These are phyloP conservation scores for Sesia bembeciformis DNA, from an alignment of 2,888 invertebrate species.

Conservation along the genomic window DNA sequence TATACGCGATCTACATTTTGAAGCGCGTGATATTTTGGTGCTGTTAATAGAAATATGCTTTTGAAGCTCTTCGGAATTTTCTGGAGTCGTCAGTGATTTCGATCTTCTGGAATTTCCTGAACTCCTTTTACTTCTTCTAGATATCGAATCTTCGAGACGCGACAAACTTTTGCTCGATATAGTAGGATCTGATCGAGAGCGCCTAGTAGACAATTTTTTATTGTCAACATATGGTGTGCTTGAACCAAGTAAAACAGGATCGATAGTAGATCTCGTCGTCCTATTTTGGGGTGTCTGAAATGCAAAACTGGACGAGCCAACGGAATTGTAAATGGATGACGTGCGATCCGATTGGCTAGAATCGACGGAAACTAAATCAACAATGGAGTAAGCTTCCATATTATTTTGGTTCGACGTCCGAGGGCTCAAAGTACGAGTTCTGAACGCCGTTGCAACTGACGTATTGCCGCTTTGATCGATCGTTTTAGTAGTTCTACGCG, in stretches of 20 bases:
- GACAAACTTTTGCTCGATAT: not conserved
- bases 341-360: slow-evolving; percentile 28
- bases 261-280: slow-evolving; percentile 27
- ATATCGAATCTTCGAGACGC: not conserved
- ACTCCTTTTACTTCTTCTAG: slow-evolving; percentile 3
- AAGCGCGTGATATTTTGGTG: slow-evolving; percentile 27
- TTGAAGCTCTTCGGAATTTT: slow-evolving; percentile 20
- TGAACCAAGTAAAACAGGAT: slow-evolving; percentile 23
- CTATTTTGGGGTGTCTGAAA: slow-evolving; percentile 32
- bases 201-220: not conserved
- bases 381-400: slow-evolving; percentile 49
- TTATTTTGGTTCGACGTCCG: slow-evolving; percentile 17
- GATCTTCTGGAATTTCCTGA: slow-evolving; percentile 18
- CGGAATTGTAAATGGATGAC: slow-evolving; percentile 37
- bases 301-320: slow-evolving; percentile 18
- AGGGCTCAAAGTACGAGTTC: slow-evolving; percentile 25
- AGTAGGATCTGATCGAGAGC: not conserved
- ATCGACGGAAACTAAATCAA: slow-evolving; percentile 48
- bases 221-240: slow-evolving; percentile 39
- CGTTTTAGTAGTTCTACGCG: slow-evolving; percentile 13
- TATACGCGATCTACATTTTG: slow-evolving; percentile 34
- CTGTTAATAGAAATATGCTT: slow-evolving; percentile 28
- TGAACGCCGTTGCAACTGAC: slow-evolving; percentile 17
- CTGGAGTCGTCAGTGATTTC: slow-evolving; percentile 28
- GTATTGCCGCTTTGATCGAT: slow-evolving; percentile 16